Conservation (phyloP, 2,113 vertebrate genomes). For the Anas platyrhynchos region DNA sequence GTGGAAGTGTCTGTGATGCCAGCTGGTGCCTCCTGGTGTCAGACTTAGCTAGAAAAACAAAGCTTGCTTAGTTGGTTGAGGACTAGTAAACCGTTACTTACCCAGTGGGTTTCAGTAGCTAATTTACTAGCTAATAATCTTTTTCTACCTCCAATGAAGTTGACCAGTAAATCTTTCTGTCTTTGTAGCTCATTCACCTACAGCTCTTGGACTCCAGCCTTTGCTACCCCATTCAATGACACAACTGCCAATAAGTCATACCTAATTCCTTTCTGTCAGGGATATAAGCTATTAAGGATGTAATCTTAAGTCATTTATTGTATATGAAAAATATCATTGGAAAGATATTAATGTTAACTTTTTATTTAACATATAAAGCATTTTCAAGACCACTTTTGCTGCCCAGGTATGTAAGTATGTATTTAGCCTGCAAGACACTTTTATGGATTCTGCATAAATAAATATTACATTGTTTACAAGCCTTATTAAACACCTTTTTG, state of each 20-base stretch:
- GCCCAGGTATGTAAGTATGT: slow-evolving; percentile 75
- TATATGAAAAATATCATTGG: slow-evolving; percentile 72
- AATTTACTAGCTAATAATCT: neutral
- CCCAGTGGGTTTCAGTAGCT: neutral
- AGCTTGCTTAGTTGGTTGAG: neutral
- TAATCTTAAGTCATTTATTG: slow-evolving; percentile 73
- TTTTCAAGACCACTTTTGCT: slow-evolving; percentile 72
- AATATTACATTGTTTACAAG: slow-evolving; percentile 80
- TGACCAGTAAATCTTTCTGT: slow-evolving; percentile 74
- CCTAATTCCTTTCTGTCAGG: slow-evolving; percentile 81
- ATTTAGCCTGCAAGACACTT: slow-evolving; percentile 84
- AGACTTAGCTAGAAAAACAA: neutral
- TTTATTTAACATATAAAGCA: slow-evolving; percentile 75
- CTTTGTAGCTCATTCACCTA: slow-evolving; percentile 88
- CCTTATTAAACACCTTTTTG: slow-evolving; percentile 77
- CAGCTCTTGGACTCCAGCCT: slow-evolving; percentile 89
- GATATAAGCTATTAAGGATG: slow-evolving; percentile 75
- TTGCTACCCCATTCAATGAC: slow-evolving; percentile 89
- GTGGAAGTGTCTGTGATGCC: neutral
- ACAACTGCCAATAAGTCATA: slow-evolving; percentile 90
- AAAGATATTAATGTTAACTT: slow-evolving; percentile 78
- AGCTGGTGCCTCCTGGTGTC: neutral
- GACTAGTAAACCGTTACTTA: neutral
- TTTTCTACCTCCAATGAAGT: neutral
- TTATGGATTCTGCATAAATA: slow-evolving; percentile 76